Evolutionary conservation across 2,113 vertebrate species (phyloP).

Genomic region (Paratilapia polleni): DNA sequence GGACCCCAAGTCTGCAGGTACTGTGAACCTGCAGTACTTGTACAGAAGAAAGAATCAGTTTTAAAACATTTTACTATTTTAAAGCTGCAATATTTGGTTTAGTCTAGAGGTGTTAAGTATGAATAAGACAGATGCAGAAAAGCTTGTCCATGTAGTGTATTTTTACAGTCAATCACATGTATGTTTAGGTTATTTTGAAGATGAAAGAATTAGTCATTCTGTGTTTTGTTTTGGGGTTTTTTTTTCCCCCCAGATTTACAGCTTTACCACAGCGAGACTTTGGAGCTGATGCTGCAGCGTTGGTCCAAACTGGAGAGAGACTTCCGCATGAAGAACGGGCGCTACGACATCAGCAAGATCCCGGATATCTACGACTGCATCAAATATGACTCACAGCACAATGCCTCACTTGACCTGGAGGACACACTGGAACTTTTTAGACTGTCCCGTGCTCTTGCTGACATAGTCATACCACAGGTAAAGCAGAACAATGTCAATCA

Average conservation of each 20-base stretch:
- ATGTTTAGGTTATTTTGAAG: background rate
- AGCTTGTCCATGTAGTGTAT: background rate
- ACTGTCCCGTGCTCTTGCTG: slow-evolving; percentile 92
- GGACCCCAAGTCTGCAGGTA: slow-evolving; percentile 93
- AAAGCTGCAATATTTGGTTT: background rate
- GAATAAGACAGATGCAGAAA: background rate
- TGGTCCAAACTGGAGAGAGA: slow-evolving; percentile 97
- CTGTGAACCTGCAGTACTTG: background rate
- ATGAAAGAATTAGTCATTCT: background rate
- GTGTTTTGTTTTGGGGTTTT: background rate
- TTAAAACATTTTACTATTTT: background rate
- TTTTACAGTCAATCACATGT: background rate
- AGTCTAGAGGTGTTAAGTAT: background rate
- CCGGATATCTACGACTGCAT: slow-evolving; percentile 98
- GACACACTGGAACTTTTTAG: slow-evolving; percentile 90
- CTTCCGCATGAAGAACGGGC: slow-evolving; percentile 92
- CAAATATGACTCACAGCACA: slow-evolving; percentile 97
- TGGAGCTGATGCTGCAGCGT: slow-evolving; percentile 96
- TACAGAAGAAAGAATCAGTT: background rate
- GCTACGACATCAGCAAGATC: slow-evolving; percentile 98
- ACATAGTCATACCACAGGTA: slow-evolving; percentile 97
- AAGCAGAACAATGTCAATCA: background rate
- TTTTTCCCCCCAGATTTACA: slow-evolving; percentile 83
- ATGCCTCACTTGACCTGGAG: slow-evolving; percentile 86
- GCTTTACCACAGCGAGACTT: slow-evolving; percentile 95